Evolutionary conservation across 1,140 invertebrate genomes (phyloP).

Genomic region (Gryon sp.): DNA sequence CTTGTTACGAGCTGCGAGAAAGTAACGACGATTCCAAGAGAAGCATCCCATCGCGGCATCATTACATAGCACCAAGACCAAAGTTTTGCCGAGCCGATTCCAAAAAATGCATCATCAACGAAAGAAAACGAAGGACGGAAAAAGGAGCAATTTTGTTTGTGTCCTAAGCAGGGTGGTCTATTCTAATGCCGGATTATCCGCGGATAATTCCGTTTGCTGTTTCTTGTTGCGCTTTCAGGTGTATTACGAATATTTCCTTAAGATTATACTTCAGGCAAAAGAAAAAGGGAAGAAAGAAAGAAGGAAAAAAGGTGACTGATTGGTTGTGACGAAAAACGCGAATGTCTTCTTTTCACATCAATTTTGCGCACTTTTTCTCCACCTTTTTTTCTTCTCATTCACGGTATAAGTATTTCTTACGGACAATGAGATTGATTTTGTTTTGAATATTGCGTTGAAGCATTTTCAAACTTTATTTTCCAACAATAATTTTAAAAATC

Average conservation of each 20-base stretch:
- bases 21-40: slow-evolving; percentile 37
- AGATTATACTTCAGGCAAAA: no score
- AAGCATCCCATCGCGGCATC: slow-evolving; percentile 21
- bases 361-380: slow-evolving; percentile 1
- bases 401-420: slow-evolving; percentile 1
- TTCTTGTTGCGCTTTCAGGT: slow-evolving; percentile 11
- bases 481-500: no score
- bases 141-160: slow-evolving; percentile 32
- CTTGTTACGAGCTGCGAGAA: slow-evolving; percentile 39
- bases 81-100: slow-evolving; percentile 44
- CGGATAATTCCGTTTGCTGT: slow-evolving; percentile 31
- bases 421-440: background rate
- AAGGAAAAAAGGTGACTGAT: slow-evolving; percentile 21
- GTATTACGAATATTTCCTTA: slow-evolving; percentile 3
- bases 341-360: slow-evolving; percentile 31
- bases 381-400: background rate
- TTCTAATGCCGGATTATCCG: slow-evolving; percentile 45
- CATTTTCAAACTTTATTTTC: no score
- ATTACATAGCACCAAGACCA: slow-evolving; percentile 30
- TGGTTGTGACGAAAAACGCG: slow-evolving; percentile 21
- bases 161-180: slow-evolving; percentile 46
- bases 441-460: slow-evolving; percentile 4
- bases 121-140: slow-evolving; percentile 16
- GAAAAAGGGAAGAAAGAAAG: no score
- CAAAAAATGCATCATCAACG: slow-evolving; percentile 40